Base-by-base conservation (phyloP, 1,140 invertebrate species). In the Pantala flavescens region DNA sequence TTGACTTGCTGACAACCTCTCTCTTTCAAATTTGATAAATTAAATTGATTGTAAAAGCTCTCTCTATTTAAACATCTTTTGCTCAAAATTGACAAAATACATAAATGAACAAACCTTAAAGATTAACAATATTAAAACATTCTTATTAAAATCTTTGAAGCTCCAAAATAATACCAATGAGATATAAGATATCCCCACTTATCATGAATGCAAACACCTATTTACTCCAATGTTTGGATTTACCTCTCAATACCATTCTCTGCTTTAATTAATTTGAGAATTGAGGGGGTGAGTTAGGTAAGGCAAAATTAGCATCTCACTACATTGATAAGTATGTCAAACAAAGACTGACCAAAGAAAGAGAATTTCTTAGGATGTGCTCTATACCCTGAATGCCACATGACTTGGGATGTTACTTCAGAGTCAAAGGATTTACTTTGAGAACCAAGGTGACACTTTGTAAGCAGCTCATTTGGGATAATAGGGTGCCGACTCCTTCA, bases 191-290 rank as follows among this genome's bases (percentile, higher is more conserved):
- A 63, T 63, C 49, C 49, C 49, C 49, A 63, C n/a, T 63, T 63
- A 63, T 63, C 49, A 63, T 63, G 16, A 63, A 63, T 63, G 49
- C 49, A 63, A 63, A 63, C 49, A 63, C 49, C 49, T 63, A 36
- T 36, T 36, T 36, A 63, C 49, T 63, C 49, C 49, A 63, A 16
- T 16, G n/a, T 63, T 63, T 63, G 49, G 49, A 63, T 63, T 16
- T 7, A 63, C 49, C 49, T 63, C 49, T 63, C 49, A 21, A 21
- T 19, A 21, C 1, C n/a, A 63, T 21, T 21, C 49, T 63, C n/a
- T 1, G n/a, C 49, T 19, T 63, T 63, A 16, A 63, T 3, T 19
- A 63, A 21, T 63, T 3, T 63, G 49, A 63, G 49, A 21, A 63
- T 63, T 63, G 49, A 63, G 49, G 49, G 49, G 49, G 49, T 63